Evolutionary conservation across 2,888 invertebrate genomes (phyloP).

Genomic region (Cheilosia vernalis): DNA sequence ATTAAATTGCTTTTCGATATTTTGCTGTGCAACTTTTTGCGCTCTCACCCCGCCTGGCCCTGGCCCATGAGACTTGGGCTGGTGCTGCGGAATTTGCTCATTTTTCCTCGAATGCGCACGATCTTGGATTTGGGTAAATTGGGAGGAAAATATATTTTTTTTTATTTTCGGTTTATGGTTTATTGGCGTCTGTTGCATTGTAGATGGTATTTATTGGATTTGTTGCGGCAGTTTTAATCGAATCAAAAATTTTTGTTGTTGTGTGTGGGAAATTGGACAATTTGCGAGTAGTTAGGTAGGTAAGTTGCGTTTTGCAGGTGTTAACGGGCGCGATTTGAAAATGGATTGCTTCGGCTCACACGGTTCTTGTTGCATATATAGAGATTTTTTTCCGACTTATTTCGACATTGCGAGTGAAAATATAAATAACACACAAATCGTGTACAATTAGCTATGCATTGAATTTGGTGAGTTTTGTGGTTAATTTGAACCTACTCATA

Average conservation of each 20-base stretch:
- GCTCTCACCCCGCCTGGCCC: constrained; percentile 19
- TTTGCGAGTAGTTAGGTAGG: constrained; percentile 49
- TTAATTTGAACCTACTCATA: no score
- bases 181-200: constrained; percentile 41
- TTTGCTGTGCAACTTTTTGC: not conserved
- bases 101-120: constrained; percentile 61
- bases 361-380: not conserved
- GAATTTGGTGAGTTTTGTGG: no score
- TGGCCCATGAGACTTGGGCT: constrained; percentile 26
- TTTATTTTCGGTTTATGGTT: constrained; percentile 33
- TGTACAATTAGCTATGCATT: no score
- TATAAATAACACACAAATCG: no score
- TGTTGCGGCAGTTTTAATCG: constrained; percentile 57
- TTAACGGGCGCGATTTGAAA: constrained; percentile 32
- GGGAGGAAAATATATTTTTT: constrained; percentile 54
- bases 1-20: constrained; percentile 73
- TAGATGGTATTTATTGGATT: constrained; percentile 62
- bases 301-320: constrained; percentile 60
- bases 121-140: constrained; percentile 66
- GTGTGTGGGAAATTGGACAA: constrained; percentile 64
- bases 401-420: no score
- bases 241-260: constrained; percentile 39
- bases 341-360: constrained; percentile 42
- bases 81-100: constrained; percentile 46
- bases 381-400: not conserved